Base-by-base conservation (phyloP, 2,113 vertebrate species). In the Perca fluviatilis region DNA sequence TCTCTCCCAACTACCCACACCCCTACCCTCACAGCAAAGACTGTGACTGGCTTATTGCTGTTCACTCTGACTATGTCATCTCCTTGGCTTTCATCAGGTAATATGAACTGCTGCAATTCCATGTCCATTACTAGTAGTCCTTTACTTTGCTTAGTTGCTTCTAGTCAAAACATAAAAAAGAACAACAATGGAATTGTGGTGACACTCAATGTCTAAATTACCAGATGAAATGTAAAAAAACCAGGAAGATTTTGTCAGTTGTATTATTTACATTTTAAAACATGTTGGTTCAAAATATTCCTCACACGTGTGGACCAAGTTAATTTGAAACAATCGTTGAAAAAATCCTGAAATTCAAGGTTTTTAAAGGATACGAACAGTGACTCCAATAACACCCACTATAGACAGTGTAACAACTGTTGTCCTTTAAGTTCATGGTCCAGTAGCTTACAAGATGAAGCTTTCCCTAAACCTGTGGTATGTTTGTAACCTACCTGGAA, bases 11-110 rank as follows among this genome's bases (percentile, higher is more conserved):
- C 88, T 99, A 97, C 87, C 98, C 98, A 81, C 97, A 98, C 86
- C 98, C 98, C 1, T 99, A 99, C 91, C 98, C 98, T 0, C 98
- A 99, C 76, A 99, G 98, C 94, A 98, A 99, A 87, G 98, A 99
- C 87, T 99, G 98, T 84, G 98, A 99, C 87, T 99, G 98, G 98
- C 97, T 97, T 12, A 95, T 99, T 80, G 94, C 94, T 0, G 98
- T 99, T 64, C 98, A 98, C 82, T 92, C 97, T 1, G 98, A 99
- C 93, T 99, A 99, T 50, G 98, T 99, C 25, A 97, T 99, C 93
- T 99, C 98, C 1, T 90, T 99, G 91, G 98, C 98, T 56, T 99
- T 99, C 89, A 99, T 99, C 94, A 99, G 98, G 98, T 99, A 92
- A 89, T 18, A n/a, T 15, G 0, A 53, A n/a, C 13, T 10, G n/a